Conservation (phyloP, 2,113 vertebrate species). For the Hippopotamus amphibius region DNA sequence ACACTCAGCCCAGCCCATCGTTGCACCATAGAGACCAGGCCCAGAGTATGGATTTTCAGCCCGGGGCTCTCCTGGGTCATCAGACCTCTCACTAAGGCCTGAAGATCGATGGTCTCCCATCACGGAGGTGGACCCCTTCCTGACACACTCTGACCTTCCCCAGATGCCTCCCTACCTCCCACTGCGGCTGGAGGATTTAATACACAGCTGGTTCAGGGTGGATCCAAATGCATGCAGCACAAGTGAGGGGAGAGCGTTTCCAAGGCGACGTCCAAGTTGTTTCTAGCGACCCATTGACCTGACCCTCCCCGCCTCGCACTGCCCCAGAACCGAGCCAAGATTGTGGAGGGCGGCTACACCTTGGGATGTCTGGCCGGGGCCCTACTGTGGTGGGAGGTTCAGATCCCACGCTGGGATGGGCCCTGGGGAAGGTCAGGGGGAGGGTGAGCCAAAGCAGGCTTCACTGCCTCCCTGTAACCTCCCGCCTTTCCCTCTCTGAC, state of each 20-base stretch:
- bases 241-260: slow-evolving; percentile 46
- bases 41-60: neutral
- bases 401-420: slow-evolving; percentile 60
- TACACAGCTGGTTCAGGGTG: slow-evolving; percentile 75
- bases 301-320: slow-evolving; percentile 21
- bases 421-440: slow-evolving; percentile 69
- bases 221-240: slow-evolving; percentile 3
- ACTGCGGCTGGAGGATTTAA: neutral
- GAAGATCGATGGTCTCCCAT: slow-evolving; percentile 23
- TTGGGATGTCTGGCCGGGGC: slow-evolving; percentile 59
- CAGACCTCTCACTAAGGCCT: neutral
- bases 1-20: neutral
- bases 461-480: neutral
- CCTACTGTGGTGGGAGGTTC: slow-evolving; percentile 66
- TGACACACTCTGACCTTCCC: slow-evolving; percentile 32
- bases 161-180: slow-evolving; percentile 28
- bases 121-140: slow-evolving; percentile 23
- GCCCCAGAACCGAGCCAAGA: slow-evolving; percentile 58
- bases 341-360: slow-evolving; percentile 65
- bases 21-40: neutral
- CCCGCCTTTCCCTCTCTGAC: neutral
- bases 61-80: neutral
- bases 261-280: slow-evolving; percentile 69
- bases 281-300: slow-evolving; percentile 73
- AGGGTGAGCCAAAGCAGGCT: slow-evolving; percentile 60